Percentiles rank a stretch among this genome's conserved stretches.
Evolutionary conservation across 2,797 vertebrate genomes (phyloP).

Genomic region (Falco rusticolus): DNA sequence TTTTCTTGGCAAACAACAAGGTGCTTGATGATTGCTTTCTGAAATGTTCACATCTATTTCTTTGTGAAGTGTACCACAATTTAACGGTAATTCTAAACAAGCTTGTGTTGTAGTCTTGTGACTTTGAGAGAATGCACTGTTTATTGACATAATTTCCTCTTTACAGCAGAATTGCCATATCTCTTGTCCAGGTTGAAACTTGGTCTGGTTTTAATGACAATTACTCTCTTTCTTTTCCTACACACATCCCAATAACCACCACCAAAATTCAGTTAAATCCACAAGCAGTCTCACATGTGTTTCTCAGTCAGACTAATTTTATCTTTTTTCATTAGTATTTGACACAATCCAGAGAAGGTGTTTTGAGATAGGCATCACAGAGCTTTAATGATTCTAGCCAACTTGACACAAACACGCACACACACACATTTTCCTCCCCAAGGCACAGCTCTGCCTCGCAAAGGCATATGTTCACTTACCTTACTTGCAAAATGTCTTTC

Average conservation of each 20-base stretch:
- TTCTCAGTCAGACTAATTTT: neutral
- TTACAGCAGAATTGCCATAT: neutral
- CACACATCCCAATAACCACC: neutral
- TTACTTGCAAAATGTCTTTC: neutral
- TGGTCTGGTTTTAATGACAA: neutral
- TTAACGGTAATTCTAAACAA: slow-evolving; percentile 57
- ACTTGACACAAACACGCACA: neutral
- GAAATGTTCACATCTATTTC: slow-evolving; percentile 58
- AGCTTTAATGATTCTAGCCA: neutral
- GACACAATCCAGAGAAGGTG: slow-evolving; percentile 18
- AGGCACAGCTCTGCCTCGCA: neutral
- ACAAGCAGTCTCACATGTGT: neutral
- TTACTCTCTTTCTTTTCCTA: neutral
- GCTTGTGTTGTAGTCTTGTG: slow-evolving; percentile 16
- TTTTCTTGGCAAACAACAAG: slow-evolving; percentile 74
- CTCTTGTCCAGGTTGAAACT: neutral
- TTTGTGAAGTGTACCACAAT: slow-evolving; percentile 51
- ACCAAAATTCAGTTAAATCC: neutral
- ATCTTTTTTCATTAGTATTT: slow-evolving; percentile 8
- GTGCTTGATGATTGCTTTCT: slow-evolving; percentile 64
- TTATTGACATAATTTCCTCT: slow-evolving; percentile 31
- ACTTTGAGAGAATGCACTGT: neutral
- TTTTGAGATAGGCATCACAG: slow-evolving; percentile 4
- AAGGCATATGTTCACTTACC: neutral
- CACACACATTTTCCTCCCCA: neutral